Evolutionary conservation across 1,140 invertebrate genomes (phyloP).

Genomic region (Papilio glaucus): DNA sequence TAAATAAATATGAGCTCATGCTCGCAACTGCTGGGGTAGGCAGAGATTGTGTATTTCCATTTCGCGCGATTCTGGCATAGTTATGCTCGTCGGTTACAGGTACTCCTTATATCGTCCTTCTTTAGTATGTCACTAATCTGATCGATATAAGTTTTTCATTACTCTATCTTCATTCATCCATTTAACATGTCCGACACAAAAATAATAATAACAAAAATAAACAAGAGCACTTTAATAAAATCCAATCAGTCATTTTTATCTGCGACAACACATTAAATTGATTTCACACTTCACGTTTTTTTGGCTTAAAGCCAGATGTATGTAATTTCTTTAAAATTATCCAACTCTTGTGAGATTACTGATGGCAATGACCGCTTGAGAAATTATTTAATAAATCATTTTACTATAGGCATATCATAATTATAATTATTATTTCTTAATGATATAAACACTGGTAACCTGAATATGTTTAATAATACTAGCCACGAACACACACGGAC

Average conservation of each 20-base stretch:
- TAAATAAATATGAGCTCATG: no score
- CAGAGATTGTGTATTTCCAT: no score
- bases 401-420: background rate
- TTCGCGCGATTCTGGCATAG: no score
- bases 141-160: no score
- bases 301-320: conserved; percentile 18
- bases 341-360: background rate
- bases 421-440: background rate
- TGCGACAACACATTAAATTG: background rate
- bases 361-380: background rate
- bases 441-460: background rate
- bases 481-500: background rate
- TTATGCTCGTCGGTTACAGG: no score
- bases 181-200: no score
- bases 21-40: no score
- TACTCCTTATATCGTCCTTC: no score
- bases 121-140: no score
- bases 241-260: conserved; percentile 20
- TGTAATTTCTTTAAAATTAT: conserved; percentile 8
- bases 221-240: conserved; percentile 8
- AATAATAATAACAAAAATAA: background rate
- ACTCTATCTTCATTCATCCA: no score
- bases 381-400: background rate
- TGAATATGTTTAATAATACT: background rate
- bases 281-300: background rate